phyloP scores from a whole-genome alignment of 2,797 vertebrate species.

The Cynopterus sphinx region DNA sequence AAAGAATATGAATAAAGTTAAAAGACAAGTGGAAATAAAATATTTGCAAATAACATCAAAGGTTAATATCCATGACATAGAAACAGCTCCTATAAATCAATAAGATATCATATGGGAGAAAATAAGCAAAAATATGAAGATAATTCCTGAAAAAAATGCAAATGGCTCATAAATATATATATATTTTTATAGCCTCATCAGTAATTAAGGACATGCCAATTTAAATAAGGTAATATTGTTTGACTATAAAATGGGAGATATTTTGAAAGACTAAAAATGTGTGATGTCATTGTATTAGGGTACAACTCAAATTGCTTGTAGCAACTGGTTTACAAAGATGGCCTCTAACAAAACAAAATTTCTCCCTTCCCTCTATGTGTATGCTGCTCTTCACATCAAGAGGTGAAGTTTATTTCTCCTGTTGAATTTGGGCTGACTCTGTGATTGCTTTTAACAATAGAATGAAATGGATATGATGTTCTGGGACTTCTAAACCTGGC shows the following conservation, averaged over 20 bases:
- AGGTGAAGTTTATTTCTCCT: not conserved
- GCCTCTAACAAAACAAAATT: not conserved
- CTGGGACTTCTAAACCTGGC: not conserved
- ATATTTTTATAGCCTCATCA: not conserved
- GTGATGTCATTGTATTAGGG: not conserved
- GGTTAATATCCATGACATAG: too few species aligned
- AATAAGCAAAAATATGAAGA: not conserved
- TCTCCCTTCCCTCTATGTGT: not conserved
- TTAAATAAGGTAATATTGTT: slow-evolving; percentile 3
- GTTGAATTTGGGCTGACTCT: not conserved
- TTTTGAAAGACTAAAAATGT: not conserved
- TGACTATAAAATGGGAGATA: not conserved
- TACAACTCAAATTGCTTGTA: not conserved
- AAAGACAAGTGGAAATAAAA: too few species aligned
- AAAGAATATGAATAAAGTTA: too few species aligned
- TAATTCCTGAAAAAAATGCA: not conserved
- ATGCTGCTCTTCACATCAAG: not conserved
- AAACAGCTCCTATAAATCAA: too few species aligned
- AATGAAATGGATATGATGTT: not conserved
- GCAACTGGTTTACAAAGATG: not conserved
- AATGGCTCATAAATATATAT: not conserved
- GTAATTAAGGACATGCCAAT: not conserved
- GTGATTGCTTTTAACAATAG: not conserved
- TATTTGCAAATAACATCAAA: too few species aligned
- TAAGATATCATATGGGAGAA: not conserved